These are phyloP conservation scores for Automeris io DNA, from an alignment of 2,888 invertebrate genomes.

Conservation along the genomic window DNA sequence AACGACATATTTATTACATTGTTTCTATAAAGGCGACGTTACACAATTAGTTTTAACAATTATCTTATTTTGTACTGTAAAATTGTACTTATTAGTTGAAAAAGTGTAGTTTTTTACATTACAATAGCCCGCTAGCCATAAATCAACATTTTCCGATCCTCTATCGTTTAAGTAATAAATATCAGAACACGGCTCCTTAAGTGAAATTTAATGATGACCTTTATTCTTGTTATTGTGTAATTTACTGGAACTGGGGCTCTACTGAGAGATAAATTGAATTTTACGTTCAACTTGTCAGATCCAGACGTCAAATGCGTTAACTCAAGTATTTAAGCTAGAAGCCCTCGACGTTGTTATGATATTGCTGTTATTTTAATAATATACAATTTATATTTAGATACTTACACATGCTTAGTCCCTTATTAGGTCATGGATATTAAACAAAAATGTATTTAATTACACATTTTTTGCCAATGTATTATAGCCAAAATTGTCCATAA, in stretches of 20 bases:
- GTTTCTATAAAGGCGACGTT: too few relatives aligned
- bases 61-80: too few relatives aligned
- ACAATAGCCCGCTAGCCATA: not conserved
- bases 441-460: too few relatives aligned
- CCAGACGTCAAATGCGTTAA: conserved; percentile 33
- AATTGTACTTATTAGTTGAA: too few relatives aligned
- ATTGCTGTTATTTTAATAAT: conserved; percentile 3
- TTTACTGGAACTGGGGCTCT: conserved; percentile 24
- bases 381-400: too few relatives aligned
- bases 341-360: conserved; percentile 20
- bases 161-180: conserved; percentile 6
- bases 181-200: conserved; percentile 10
- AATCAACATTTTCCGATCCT: conserved; percentile 2
- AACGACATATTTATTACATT: too few relatives aligned
- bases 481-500: too few relatives aligned
- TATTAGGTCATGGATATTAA: too few relatives aligned
- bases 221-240: conserved; percentile 27
- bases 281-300: conserved; percentile 31
- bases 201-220: conserved; percentile 24
- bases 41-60: too few relatives aligned
- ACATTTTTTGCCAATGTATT: too few relatives aligned
- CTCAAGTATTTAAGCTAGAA: conserved; percentile 21
- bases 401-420: too few relatives aligned
- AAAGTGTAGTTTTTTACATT: too few relatives aligned
- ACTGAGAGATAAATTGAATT: conserved; percentile 32